phyloP scores from a whole-genome alignment of 2,797 vertebrate genomes.

The Scolopax bukidnonensis region DNA sequence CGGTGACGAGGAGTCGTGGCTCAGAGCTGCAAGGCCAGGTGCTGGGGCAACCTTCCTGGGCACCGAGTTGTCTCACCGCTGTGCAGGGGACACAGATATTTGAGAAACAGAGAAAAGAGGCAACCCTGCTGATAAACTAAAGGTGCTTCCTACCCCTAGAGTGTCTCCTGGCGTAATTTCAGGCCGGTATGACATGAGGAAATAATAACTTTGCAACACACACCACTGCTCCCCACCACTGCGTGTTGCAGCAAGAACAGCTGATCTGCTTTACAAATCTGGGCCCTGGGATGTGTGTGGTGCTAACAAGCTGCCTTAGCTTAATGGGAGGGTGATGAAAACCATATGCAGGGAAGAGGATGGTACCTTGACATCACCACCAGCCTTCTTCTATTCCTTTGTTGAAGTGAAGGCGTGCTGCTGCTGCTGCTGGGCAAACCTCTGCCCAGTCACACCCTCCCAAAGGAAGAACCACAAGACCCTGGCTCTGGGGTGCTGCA shows the following conservation, averaged over 20 bases:
- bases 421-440: background rate
- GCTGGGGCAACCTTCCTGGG: background rate
- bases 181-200: background rate
- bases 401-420: background rate
- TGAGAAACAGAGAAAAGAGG: fast-evolving
- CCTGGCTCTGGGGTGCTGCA: background rate
- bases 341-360: background rate
- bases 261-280: background rate
- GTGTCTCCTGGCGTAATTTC: background rate
- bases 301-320: background rate
- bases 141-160: background rate
- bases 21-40: background rate
- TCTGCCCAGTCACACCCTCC: background rate
- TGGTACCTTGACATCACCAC: background rate
- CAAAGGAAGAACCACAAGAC: background rate
- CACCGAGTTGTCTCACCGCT: background rate
- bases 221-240: background rate
- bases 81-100: background rate
- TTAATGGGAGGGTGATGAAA: background rate
- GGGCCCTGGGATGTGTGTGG: background rate
- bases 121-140: background rate
- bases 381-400: background rate
- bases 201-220: background rate
- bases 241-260: background rate
- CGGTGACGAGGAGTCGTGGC: background rate